Evolutionary conservation across 2,888 invertebrate species (phyloP), one percentile per base, ranked within the genome.

Genomic region (Nymphalis polychloros): DNA sequence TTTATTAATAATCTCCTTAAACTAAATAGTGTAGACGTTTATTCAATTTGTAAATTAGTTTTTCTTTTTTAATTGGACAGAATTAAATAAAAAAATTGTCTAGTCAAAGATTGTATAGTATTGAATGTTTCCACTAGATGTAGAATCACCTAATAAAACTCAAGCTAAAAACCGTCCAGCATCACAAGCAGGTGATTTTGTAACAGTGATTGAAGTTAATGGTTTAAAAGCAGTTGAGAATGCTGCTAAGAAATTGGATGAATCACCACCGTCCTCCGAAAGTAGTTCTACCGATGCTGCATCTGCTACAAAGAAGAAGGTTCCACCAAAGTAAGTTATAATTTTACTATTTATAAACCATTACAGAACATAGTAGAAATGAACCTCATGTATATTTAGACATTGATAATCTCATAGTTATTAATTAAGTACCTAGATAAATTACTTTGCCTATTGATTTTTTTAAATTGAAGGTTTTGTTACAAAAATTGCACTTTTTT

Each of bases 161-260:
- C 85, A 84, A 85, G 79, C 82, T 77, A 90, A 90, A 85, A 90
- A 86, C 90, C 92, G 92, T 88, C 93, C 93, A 84, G 84, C 87
- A 71, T 93, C 93, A 81, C 92, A 93, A 89, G 84, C 87, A 74
- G 93, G 88, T 83, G 93, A 97, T 88, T 97, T 97, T 90, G 95
- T 97, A 75, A 97, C 97, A 71, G 97, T 97, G 75, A 97, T 97
- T 79, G 96, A 97, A 94, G 97, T 97, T 50, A 97, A 97, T 87
- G 97, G 97, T 84, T 91, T 95, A 79, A 95, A 95, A 82, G 90
- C 93, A 77, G 93, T 92, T 68, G 91, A 92, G 79, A 86, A 84
- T 81, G 88, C 88, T 70, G 82, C 84, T 31, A 91, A 90, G 77
- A 90, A 88, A 76, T 77, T 82, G 57, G 90, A 92, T 62, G 90